Evolutionary conservation across 1,140 invertebrate species (phyloP), one percentile per base, ranked within the genome.

Genomic region (Listronotus oregonensis): DNA sequence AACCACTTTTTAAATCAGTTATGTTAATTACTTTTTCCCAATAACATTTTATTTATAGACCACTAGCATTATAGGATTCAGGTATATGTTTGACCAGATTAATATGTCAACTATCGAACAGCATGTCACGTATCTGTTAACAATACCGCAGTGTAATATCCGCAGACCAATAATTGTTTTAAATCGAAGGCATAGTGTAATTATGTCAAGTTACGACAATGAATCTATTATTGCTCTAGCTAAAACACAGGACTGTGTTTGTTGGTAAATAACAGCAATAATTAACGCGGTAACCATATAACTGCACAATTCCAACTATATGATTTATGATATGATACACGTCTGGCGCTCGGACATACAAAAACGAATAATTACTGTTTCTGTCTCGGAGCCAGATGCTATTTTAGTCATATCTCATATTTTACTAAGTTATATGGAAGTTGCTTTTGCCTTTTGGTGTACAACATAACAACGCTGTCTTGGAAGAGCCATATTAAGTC

Each of bases 221-320:
- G 44, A 59, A 59, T 59, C 57, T 59, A 59, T 59, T 59, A 59
- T 49, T 47, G 44, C 40, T 27, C 7, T 27, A 43, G 12, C 21
- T 49, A 49, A 59, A 59, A 59, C 34, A 40, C 43, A 59, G 34
- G 44, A 59, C 46, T 49, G 57, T 59, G 43, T 59, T 59, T 59
- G 57, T 59, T 49, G 57, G 43, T 59, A 59, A 59, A 59, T 59
- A 59, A 59, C 44, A 59, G 57, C 43, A 59, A 59, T 59, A 59
- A 59, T 59, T 59, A 59, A 59, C 57, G 21, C 27, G 21, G 57
- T 59, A 49, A 54, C 51, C 8, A 32, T 54, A 37, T 32, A 54
- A 59, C 57, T 59, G 32, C 32, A 37, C 44, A 58, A 55, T 55
- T 55, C 37, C 32, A 14, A 14, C 40, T 12, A 17, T 27, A 21